Evolutionary conservation across 2,888 invertebrate genomes (phyloP), one percentile per base, ranked within the genome.

Genomic region (Sthenelais limicola): DNA sequence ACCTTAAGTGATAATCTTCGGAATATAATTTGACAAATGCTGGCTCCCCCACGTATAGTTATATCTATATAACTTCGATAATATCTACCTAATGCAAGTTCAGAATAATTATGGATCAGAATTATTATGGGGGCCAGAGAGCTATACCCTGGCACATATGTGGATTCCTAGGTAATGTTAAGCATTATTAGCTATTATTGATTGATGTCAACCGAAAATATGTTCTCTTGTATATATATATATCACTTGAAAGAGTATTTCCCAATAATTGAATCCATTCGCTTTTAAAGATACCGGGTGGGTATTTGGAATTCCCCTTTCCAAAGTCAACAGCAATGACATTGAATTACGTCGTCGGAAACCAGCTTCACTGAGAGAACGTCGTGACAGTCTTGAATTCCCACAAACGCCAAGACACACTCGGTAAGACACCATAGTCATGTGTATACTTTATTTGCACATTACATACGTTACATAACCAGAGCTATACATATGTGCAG

Each of bases 321-420:
- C 92, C 69, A 94, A 94, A 84, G 96, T 96, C 85, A 91, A 96
- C 80, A 93, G 93, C 84, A 93, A 94, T 80, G 96, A 96, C 88
- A 88, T 91, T 74, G 83, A 91, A 72, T 87, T 90, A 32, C 88
- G 90, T 79, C 88, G 81, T 52, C 78, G 81, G 73, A 80, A 80
- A 66, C 73, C 79, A 9, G 76, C 80, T 5, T 73, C 79, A 12
- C 77, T 79, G 62, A 75, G 79, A 67, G 80, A 80, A 75, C 76
- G 80, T 28, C 78, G 80, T 33, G 82, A 80, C 32, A 56, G 78
- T 35, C 68, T 73, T 15, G 74, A 70, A 21, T 47, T 70, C 7
- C 15, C 5, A 9, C 58, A 58, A 58, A 1, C 56, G 33, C 69
- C 48, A 21, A 51, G 69, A 69, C 51, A 51, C 48, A 51, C 35